Evolutionary conservation across 2,888 invertebrate species (phyloP), one percentile per base, ranked within the genome.

Genomic region (Cylindroiulus punctatus): DNA sequence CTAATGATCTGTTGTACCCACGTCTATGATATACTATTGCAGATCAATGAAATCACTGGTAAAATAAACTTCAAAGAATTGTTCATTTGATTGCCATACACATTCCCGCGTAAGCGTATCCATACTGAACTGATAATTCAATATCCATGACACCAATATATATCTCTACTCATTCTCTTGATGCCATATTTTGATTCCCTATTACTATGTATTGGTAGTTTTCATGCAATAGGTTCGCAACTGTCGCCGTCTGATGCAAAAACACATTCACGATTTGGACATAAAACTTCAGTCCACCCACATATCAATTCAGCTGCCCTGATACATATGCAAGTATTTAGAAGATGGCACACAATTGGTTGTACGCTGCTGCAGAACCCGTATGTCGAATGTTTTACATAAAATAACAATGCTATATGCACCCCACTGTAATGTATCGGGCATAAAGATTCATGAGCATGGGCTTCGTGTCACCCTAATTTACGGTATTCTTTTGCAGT

Each of bases 261-360:
- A 65, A 65, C 65, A 65, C 26, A 65, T 26, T 26, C 26, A 65
- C 22, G 65, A 26, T 65, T 65, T 8, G 3, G 5, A 65, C 19
- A 26, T 65, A 65, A 26, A 65, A 65, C 1, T 65, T 22, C 26
- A 22, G 4, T 22, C 65, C 10, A 7, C 10, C 26, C 65, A 26
- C 65, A 26, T 65, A 19, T 65, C 65, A 65, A 65, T 65, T 65
- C 65, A 65, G 19, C 65, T 65, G 65, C 65, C 65, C 65, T 65
- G 65, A 2, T 65, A 10, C 65, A 65, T 65, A 65, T 65, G 65
- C 65, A 65, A 65, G 65, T 65, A 65, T 65, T 65, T 65, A 65
- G 19, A 65, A 10, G 26, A 65, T 26, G 65, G 0, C 65, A 3
- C 65, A 65, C 65, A 65, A 65, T 65, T 65, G 65, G 65, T 65